A percentile compares a stretch with the other conserved stretches of the same genome.
Conservation (phyloP, 2,113 vertebrate species). For the Axis porcinus region DNA sequence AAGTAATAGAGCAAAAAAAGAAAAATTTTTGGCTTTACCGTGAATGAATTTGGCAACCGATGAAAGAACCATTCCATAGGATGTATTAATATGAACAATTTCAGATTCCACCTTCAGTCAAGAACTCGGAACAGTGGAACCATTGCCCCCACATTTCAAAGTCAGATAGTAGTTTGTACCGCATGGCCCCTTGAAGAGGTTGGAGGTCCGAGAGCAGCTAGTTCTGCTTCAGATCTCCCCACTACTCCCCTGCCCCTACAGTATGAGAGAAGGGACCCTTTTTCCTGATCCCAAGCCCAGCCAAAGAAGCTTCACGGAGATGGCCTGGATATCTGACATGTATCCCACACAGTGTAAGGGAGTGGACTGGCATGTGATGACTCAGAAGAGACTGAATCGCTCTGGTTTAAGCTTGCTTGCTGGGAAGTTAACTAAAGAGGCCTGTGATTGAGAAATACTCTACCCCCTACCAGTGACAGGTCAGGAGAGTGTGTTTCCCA, state of each 20-base stretch:
- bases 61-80: neutral
- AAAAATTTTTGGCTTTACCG: neutral
- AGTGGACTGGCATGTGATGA: neutral
- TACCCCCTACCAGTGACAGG: neutral
- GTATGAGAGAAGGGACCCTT: neutral
- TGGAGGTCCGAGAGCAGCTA: neutral
- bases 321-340: neutral
- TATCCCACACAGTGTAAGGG: neutral
- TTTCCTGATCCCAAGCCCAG: neutral
- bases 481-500: neutral
- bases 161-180: neutral
- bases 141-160: neutral
- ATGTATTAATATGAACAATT: neutral
- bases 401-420: neutral
- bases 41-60: neutral
- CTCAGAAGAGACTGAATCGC: neutral
- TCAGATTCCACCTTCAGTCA: neutral
- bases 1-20: neutral
- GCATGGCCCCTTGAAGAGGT: neutral
- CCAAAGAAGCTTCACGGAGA: neutral
- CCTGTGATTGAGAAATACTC: neutral
- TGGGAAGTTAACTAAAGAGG: neutral
- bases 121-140: neutral
- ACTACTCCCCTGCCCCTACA: neutral
- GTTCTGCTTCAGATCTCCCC: neutral